Percentiles rank a stretch among this genome's conserved stretches.
Conservation (phyloP, 2,888 invertebrate species). For the Stenurella melanura region DNA sequence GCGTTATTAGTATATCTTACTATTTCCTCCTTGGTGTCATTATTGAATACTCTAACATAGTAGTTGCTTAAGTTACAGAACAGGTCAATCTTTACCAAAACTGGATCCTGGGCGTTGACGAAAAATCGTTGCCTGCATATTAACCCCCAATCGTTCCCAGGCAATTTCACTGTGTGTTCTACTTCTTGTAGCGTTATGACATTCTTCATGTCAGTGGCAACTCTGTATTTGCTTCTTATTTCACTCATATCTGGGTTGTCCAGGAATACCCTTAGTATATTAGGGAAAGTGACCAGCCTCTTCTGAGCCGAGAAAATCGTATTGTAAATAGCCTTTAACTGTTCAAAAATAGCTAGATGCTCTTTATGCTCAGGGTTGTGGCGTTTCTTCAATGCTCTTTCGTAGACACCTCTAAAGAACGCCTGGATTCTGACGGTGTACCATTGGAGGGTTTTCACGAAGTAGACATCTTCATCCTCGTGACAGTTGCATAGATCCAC, state of each 20-base stretch:
- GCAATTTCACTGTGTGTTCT: conserved; percentile 41
- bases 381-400: conserved; percentile 57
- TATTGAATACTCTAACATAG: conserved; percentile 66
- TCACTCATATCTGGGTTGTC: conserved; percentile 46
- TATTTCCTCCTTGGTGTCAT: conserved; percentile 65
- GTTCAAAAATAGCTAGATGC: conserved; percentile 59
- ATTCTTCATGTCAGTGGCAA: conserved; percentile 59
- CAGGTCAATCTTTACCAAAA: conserved; percentile 61
- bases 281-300: conserved; percentile 19
- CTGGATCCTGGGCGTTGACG: conserved; percentile 50
- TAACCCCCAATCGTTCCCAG: conserved; percentile 58
- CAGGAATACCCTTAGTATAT: conserved; percentile 62
- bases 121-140: conserved; percentile 64
- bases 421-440: conserved; percentile 66
- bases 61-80: conserved; percentile 61
- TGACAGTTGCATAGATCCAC: conserved; percentile 41
- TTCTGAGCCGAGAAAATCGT: conserved; percentile 60
- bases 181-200: conserved; percentile 56
- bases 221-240: conserved; percentile 56
- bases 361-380: conserved; percentile 58
- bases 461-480: conserved; percentile 56
- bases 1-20: conserved; percentile 60
- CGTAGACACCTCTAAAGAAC: conserved; percentile 63
- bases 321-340: conserved; percentile 61
- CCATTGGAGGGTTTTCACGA: conserved; percentile 58